Percentiles rank a stretch among this genome's conserved stretches.
phyloP scores from a whole-genome alignment of 2,113 vertebrate species.

The Pheucticus melanocephalus region DNA sequence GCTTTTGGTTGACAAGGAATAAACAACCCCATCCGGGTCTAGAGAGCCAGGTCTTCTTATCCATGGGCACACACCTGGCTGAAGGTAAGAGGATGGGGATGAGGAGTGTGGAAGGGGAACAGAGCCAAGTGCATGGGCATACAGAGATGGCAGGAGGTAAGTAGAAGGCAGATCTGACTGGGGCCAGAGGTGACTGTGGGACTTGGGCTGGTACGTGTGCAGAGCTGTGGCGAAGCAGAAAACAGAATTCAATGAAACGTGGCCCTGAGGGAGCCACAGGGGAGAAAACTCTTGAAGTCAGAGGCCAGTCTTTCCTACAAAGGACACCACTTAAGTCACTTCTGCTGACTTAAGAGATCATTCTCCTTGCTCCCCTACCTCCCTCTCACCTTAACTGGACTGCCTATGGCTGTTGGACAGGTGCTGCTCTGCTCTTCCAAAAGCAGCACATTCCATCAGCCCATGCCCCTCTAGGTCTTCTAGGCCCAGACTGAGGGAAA shows the following conservation, averaged over 20 bases:
- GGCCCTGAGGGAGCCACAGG: neutral
- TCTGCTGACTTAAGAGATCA: neutral
- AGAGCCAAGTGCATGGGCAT: neutral
- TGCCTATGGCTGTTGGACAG: neutral
- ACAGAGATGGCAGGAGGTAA: neutral
- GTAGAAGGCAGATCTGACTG: neutral
- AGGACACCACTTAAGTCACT: neutral
- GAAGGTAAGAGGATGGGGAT: neutral
- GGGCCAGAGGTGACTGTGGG: neutral
- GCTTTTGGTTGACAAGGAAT: neutral
- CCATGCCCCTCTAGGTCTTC: neutral
- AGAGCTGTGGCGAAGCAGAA: neutral
- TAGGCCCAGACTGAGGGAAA: neutral
- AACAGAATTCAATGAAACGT: neutral
- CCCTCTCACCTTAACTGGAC: neutral
- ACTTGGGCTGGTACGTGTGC: neutral
- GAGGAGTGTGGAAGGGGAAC: neutral
- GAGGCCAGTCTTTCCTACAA: neutral
- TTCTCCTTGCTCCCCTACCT: neutral
- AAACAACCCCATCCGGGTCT: neutral
- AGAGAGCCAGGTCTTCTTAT: neutral
- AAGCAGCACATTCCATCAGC: neutral
- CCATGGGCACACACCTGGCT: neutral
- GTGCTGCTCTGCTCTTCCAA: neutral
- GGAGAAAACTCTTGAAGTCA: neutral